phyloP scores from a whole-genome alignment of 2,113 vertebrate species.

The Desmodus rotundus region DNA sequence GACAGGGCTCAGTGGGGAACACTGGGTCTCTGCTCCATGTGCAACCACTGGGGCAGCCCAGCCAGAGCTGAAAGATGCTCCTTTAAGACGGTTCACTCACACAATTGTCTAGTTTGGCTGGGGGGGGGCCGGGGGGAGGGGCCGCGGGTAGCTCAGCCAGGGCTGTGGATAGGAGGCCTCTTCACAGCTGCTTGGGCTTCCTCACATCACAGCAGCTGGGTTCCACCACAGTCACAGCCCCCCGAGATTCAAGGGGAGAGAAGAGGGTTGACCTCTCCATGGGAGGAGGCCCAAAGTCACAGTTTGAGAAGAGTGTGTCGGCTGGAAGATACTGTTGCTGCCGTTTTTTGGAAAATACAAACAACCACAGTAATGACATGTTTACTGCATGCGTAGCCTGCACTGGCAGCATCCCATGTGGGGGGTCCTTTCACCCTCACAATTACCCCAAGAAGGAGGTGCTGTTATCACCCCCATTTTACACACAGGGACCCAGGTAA shows the following conservation, averaged over 20 bases:
- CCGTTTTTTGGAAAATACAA: rapidly evolving
- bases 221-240: neutral
- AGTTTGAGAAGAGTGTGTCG: neutral
- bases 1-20: rapidly evolving
- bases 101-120: rapidly evolving
- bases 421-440: neutral
- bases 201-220: neutral
- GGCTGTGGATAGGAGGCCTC: neutral
- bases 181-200: neutral
- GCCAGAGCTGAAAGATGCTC: rapidly evolving
- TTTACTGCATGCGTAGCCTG: neutral
- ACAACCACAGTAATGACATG: rapidly evolving
- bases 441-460: neutral
- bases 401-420: rapidly evolving
- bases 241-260: neutral
- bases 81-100: neutral
- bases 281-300: neutral
- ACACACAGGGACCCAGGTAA: neutral
- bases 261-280: neutral
- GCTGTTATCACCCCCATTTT: rapidly evolving
- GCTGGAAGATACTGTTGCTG: rapidly evolving
- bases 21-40: rapidly evolving
- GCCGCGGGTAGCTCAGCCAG: neutral
- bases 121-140: rapidly evolving
- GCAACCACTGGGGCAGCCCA: rapidly evolving